Evolutionary conservation across 2,113 vertebrate genomes (phyloP), one percentile per base, ranked within the genome.

Genomic region (Lophura nycthemera): DNA sequence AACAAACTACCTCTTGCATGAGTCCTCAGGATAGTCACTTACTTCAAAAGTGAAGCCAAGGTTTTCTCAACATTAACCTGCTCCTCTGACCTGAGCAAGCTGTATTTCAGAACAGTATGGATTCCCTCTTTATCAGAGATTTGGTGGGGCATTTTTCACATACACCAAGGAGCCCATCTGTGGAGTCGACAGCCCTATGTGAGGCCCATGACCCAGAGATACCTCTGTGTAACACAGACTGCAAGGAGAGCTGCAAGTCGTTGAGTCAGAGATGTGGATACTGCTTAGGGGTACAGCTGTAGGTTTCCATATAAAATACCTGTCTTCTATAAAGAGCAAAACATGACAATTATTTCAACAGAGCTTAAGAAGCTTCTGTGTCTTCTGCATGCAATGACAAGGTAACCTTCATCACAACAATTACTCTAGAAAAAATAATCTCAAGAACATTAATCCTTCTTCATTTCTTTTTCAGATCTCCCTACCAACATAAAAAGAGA

Each of bases 111-210:
- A 83, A 50, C 1, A 0, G 5, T 32, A 8, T 3, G 5, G 34
- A 22, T 66, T 13, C 4, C 6, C 30, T 61, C 6, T 10, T 56
- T 42, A 14, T 3, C 1, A 1, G 40, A 21, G 15, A 10, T 6
- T 75, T 42, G 11, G 3, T 16, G 21, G 7, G 20, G 0, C 2
- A n/a, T 73, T 12, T 42, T 3, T 24, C 34, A 36, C 25, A 6
- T 3, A 43, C 57, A 19, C 9, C 64, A 71, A 81, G 34, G 34
- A 56, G 5, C 47, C 17, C 2, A 10, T 43, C 65, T 63, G 17
- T n/a, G 29, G 8, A 11, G 11, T 60, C 63, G 14, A n/a, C 16
- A 63, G 45, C 1, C 8, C 13, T 34, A 14, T 0, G 0, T 56
- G 30, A 4, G 8, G 42, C 13, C 38, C 38, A 32, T 22, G 27